phyloP scores from a whole-genome alignment of 1,140 invertebrate species.

The Heliconius hewitsoni region DNA sequence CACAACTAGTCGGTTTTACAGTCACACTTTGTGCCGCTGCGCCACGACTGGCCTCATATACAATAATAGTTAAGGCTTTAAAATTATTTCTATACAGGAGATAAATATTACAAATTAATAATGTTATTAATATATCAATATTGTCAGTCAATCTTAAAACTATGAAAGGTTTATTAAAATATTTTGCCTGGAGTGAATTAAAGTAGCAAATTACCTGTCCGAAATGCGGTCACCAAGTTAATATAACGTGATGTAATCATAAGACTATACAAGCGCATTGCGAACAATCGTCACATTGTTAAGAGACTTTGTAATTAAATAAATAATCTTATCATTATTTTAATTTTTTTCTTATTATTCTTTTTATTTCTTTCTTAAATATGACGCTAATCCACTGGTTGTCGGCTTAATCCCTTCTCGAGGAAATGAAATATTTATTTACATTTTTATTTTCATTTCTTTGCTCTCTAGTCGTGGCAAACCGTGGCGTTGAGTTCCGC shows the following conservation, averaged over 20 bases:
- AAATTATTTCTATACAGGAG: not conserved
- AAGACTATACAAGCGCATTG: not conserved
- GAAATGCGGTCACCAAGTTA: not conserved
- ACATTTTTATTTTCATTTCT: too few relatives aligned
- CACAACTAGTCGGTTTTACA: too few relatives aligned
- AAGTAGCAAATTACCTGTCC: constrained; percentile 5
- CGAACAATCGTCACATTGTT: not conserved
- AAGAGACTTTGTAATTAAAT: constrained; percentile 26
- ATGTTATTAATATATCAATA: constrained; percentile 7
- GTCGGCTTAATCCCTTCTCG: too few relatives aligned
- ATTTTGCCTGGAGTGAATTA: constrained; percentile 7
- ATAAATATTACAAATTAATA: not conserved
- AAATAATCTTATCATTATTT: not conserved
- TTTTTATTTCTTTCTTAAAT: too few relatives aligned
- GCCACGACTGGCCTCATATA: not conserved
- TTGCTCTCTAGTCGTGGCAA: too few relatives aligned
- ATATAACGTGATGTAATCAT: not conserved
- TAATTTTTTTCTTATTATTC: not conserved
- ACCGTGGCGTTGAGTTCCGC: too few relatives aligned
- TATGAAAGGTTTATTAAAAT: not conserved
- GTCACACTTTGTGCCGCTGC: too few relatives aligned
- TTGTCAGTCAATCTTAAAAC: not conserved
- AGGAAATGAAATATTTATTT: too few relatives aligned
- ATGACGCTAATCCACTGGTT: too few relatives aligned
- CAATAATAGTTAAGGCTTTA: not conserved